Base-by-base conservation (phyloP, 2,797 vertebrate genomes). In the Choloepus didactylus region DNA sequence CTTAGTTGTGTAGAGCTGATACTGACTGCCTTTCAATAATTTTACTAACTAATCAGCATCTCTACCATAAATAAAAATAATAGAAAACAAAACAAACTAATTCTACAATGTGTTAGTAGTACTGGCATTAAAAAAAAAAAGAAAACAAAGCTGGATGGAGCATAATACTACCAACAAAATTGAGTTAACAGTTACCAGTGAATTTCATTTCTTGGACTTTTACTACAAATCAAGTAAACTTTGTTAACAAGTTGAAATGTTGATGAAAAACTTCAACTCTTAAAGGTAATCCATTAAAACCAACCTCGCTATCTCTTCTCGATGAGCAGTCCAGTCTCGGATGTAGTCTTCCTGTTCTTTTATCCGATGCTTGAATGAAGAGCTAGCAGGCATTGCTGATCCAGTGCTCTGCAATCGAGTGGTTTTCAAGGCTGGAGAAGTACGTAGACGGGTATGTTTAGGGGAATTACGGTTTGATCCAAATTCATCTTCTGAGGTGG, bases 401-500 rank as follows among this genome's bases (percentile, higher is more conserved):
- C 98, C 98, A 56, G 99, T 98, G 95, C 98, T 99, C 96, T 99
- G 99, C 77, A 99, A 97, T 95, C 99, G 99, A 23, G 98, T 97
- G 84, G 98, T 98, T 97, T 99, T 99, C 98, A 99, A 98, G 98
- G 98, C 98, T 98, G 98, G 98, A 98, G 99, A 99, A 92, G 99
- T 98, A 97, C 99, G 99, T 77, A 99, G 98, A 96, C 99, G 99
- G 66, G 98, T 98, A 77, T 99, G 99, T 98, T 99, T 99, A 83
- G 99, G 98, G 94, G 99, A 98, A 98, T 99, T 99, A 97, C 99
- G 98, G 98, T 98, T 99, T 97, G 99, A 99, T 98, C 99, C 99
- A 46, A 99, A 99, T 98, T 99, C 99, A 98, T 99, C 99, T 98
- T 99, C 99, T 60, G 99, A 99, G 98, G 99, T 99, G 98, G 99